Conservation (phyloP, 2,113 vertebrate species). For the Myiopsitta monachus region DNA sequence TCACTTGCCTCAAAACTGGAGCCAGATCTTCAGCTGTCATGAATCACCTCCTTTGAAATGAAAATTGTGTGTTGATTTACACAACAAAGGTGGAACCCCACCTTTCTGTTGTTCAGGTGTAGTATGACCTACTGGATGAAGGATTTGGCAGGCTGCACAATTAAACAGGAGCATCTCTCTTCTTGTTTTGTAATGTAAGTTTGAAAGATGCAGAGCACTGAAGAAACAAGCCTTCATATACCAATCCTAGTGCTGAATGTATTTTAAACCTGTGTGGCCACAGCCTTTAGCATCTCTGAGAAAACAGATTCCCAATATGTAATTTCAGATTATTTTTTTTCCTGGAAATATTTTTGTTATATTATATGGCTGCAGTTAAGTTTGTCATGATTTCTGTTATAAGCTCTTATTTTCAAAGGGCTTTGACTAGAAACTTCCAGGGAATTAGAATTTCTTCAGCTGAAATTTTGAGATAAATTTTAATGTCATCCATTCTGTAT, state of each 20-base stretch:
- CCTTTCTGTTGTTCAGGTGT: neutral
- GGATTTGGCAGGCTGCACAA: neutral
- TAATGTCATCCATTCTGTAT: neutral
- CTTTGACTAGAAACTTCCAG: conserved; percentile 6
- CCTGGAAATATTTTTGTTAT: neutral
- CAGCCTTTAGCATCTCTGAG: neutral
- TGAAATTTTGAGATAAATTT: neutral
- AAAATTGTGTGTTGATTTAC: neutral
- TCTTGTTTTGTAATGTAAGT: neutral
- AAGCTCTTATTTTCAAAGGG: neutral
- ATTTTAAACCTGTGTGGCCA: neutral
- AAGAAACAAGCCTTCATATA: neutral
- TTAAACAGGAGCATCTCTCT: neutral
- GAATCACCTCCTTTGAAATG: neutral
- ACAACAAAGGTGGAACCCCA: neutral
- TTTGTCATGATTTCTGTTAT: neutral
- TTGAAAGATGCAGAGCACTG: neutral
- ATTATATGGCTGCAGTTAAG: neutral
- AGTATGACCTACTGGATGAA: neutral
- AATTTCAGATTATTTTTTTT: neutral
- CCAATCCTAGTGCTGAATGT: neutral
- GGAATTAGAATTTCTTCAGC: conserved; percentile 5
- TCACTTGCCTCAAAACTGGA: neutral
- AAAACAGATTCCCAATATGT: neutral
- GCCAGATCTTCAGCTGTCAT: neutral